These are phyloP conservation scores for Hypotaenidia philippensis DNA, from an alignment of 2,797 vertebrate genomes.

Conservation along the genomic window DNA sequence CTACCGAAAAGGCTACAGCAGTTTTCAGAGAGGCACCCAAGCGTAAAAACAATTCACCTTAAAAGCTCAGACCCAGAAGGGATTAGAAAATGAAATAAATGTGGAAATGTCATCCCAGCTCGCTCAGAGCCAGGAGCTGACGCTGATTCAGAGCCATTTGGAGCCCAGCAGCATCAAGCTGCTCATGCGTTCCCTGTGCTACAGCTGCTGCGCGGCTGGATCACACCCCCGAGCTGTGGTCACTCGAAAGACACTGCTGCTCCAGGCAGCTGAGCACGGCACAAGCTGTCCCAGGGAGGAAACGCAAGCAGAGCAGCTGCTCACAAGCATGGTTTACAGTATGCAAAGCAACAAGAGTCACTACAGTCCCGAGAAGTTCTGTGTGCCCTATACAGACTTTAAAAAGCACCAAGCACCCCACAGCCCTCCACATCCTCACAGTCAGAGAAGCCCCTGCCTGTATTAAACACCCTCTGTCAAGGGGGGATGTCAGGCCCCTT, in stretches of 20 bases:
- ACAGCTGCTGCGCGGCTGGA: neutral
- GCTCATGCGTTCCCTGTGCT: fast-evolving
- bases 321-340: neutral
- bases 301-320: neutral
- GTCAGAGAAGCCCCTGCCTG: fast-evolving
- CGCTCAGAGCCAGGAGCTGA: neutral
- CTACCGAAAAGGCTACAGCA: fast-evolving
- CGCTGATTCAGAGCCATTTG: fast-evolving
- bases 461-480: neutral
- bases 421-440: neutral
- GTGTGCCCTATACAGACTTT: fast-evolving
- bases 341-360: neutral
- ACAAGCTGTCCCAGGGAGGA: neutral
- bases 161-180: fast-evolving
- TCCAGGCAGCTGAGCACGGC: neutral
- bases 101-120: neutral
- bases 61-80: neutral
- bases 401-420: neutral
- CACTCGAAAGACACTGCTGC: neutral
- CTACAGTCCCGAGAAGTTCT: neutral
- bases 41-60: neutral
- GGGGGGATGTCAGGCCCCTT: neutral
- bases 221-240: neutral
- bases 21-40: neutral
- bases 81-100: neutral